Evolutionary conservation across 2,113 vertebrate genomes (phyloP), one percentile per base, ranked within the genome.

Genomic region (Lates calcarifer): DNA sequence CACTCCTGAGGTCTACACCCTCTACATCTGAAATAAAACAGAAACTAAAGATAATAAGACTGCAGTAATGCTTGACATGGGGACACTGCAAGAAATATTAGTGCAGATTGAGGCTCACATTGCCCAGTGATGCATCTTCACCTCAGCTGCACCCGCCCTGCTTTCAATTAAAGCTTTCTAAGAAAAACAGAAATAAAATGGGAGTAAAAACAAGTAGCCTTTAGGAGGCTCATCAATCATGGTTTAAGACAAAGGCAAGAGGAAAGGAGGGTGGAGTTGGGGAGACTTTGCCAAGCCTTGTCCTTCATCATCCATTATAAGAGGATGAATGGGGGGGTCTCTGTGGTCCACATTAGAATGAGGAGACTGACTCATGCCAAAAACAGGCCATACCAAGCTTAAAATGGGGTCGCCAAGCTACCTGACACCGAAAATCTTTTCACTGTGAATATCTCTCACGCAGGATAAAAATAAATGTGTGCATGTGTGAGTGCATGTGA

Each of bases 201-300:
- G 69, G 49, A 85, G 70, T 56, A 61, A 88, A 83, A 88, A 85
- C 77, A 87, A 91, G 63, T 77, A 87, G 90, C 90, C 90, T 92
- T 90, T 92, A 87, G 87, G 82, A 91, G 87, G 82, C 90, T 92
- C 94, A 95, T 95, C 92, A 94, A 95, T 95, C 95, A 94, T 71
- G 33, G 76, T 85, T 79, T 67, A 87, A 92, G 83, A 94, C 91
- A 94, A 95, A 94, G 77, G 74, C 60, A 64, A 80, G 77, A 74
- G 58, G 83, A 90, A 87, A 90, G 80, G 76, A 89, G 90, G 93
- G 89, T 85, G 92, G 91, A 84, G 71, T 60, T 61, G 82, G 39
- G 58, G 66, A 78, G 83, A 85, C 67, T 89, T 93, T 92, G 93
- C 94, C 92, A 93, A 92, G 90, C 53, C 66, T 53, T 81, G 87